phyloP scores from a whole-genome alignment of 1,140 invertebrate species.

The Trypoxylus dichotomus region DNA sequence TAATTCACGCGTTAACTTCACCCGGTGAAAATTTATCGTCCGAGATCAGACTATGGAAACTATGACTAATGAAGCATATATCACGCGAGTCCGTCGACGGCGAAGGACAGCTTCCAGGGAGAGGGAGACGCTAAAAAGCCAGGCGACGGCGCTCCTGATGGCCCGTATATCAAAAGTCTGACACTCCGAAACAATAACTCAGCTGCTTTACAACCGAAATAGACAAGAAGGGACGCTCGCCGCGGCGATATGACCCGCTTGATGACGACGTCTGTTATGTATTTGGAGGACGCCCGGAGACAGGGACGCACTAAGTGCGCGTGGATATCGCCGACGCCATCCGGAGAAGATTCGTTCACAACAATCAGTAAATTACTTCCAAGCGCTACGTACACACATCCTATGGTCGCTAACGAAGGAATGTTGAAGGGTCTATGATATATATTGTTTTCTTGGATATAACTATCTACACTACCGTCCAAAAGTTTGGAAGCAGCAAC shows the following conservation, averaged over 20 bases:
- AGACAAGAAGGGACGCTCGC: conserved; percentile 47
- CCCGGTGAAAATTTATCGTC: conserved; percentile 23
- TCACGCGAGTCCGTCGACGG: conserved; percentile 33
- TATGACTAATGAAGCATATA: conserved; percentile 48
- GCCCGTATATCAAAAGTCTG: conserved; percentile 52
- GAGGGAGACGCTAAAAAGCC: conserved; percentile 25
- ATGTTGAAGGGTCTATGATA: not conserved
- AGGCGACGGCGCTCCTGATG: conserved; percentile 44
- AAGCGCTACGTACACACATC: no score
- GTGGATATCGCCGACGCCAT: not conserved
- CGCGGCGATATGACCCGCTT: not conserved
- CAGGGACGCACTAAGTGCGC: conserved; percentile 1
- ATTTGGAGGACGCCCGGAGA: not conserved
- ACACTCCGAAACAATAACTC: conserved; percentile 54
- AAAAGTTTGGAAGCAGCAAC: no score
- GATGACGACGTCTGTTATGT: conserved; percentile 14
- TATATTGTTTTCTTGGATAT: no score
- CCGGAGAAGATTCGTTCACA: not conserved
- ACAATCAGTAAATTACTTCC: not conserved
- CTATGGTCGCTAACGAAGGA: not conserved
- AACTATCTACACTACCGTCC: no score
- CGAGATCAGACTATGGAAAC: conserved; percentile 32
- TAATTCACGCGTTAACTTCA: conserved; percentile 31
- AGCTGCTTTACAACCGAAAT: conserved; percentile 53
- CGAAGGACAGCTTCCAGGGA: conserved; percentile 16